Evolutionary conservation across 2,888 invertebrate species (phyloP).

Genomic region (Halictus ligatus): DNA sequence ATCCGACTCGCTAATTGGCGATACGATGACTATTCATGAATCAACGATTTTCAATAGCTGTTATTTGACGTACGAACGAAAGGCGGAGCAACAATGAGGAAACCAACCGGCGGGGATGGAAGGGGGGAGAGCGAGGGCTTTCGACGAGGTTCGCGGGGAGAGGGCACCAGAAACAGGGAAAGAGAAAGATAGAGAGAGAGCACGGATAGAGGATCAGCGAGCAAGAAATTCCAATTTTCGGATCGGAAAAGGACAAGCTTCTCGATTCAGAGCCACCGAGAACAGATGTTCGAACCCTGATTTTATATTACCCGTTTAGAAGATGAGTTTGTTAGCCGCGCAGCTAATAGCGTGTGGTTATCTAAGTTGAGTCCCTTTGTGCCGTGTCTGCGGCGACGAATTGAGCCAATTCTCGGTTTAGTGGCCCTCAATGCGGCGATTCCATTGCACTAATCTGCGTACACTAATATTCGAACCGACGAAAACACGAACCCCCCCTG

Average conservation of each 20-base stretch:
- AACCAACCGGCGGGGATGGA: not conserved
- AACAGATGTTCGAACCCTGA: not conserved
- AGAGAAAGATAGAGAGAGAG: not conserved
- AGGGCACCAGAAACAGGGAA: not conserved
- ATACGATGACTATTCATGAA: slow-evolving; percentile 83
- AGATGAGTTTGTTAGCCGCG: not conserved
- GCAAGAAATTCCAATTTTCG: slow-evolving; percentile 2
- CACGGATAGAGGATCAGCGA: not conserved
- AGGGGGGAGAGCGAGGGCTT: not conserved
- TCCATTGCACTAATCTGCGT: not conserved
- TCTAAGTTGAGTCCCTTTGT: slow-evolving; percentile 1
- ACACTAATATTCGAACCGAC: not conserved
- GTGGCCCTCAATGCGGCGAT: slow-evolving; percentile 5
- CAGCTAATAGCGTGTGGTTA: not conserved
- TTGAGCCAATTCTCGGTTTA: slow-evolving; percentile 13
- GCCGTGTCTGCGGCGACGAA: not conserved
- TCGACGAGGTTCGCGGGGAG: not conserved
- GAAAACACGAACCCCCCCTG: not conserved
- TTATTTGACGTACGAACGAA: slow-evolving; percentile 74
- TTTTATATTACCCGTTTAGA: not conserved
- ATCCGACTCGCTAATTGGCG: slow-evolving; percentile 82
- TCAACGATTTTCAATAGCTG: slow-evolving; percentile 82
- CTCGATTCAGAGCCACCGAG: not conserved
- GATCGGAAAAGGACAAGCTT: not conserved
- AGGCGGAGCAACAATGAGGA: slow-evolving; percentile 47